Conservation (phyloP, 1,140 invertebrate species). For the Heterodera carotae region DNA sequence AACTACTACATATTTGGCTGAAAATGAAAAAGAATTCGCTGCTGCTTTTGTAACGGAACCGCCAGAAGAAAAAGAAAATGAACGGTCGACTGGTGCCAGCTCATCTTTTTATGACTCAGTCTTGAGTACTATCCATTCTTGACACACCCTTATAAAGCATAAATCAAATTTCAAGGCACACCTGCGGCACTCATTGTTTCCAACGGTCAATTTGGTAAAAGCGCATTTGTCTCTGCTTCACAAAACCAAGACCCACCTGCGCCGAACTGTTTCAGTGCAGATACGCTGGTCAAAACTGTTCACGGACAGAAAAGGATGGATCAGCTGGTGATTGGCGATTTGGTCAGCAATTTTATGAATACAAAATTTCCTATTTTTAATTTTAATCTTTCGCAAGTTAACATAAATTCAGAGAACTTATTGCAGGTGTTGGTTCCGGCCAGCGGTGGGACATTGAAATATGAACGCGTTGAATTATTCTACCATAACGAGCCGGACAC, state of each 20-base stretch:
- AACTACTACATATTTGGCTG: background rate
- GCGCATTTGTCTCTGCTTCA: background rate
- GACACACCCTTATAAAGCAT: no score
- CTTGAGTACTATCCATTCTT: no score
- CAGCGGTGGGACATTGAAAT: constrained; percentile 39
- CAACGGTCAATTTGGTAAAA: background rate
- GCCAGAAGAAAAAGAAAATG: no score
- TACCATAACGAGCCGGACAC: constrained; percentile 54
- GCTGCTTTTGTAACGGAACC: constrained; percentile 2
- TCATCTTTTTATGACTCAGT: no score
- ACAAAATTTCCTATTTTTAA: background rate
- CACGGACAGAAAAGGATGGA: constrained; percentile 48
- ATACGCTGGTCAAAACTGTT: constrained; percentile 45
- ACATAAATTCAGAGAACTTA: background rate
- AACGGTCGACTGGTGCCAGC: no score
- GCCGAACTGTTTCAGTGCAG: constrained; percentile 46
- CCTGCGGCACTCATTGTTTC: background rate
- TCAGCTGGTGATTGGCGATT: constrained; percentile 46
- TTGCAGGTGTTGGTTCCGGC: constrained; percentile 50
- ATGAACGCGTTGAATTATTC: constrained; percentile 56
- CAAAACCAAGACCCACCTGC: constrained; percentile 1
- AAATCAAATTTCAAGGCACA: no score
- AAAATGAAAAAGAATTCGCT: background rate
- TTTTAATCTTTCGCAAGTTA: constrained; percentile 1
- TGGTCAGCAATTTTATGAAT: constrained; percentile 15